These are phyloP conservation scores for Cyprinus carpio DNA, from an alignment of 2,113 vertebrate species.

Conservation along the genomic window DNA sequence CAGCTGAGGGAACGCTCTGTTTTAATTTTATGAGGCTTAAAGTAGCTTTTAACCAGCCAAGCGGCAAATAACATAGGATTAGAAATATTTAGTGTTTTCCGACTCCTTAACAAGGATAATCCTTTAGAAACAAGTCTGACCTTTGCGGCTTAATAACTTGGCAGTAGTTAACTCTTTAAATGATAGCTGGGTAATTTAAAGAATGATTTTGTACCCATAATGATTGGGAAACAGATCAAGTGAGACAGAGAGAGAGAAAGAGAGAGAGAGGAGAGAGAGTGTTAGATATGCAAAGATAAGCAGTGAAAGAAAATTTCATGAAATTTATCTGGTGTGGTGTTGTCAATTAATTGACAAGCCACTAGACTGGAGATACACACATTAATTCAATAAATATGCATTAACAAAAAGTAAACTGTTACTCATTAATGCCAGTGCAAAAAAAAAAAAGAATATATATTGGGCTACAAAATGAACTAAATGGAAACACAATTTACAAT, in stretches of 20 bases:
- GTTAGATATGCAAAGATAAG: constrained; percentile 49
- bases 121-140: constrained; percentile 80
- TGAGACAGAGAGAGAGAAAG: neutral
- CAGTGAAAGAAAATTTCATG: neutral
- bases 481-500: neutral
- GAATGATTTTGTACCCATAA: constrained; percentile 49
- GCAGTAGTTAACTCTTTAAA: constrained; percentile 53
- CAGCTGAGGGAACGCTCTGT: constrained; percentile 88
- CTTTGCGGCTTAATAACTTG: constrained; percentile 68
- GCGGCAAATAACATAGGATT: constrained; percentile 97
- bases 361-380: neutral
- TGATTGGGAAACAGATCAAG: constrained; percentile 33
- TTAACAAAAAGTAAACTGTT: neutral
- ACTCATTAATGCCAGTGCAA: neutral
- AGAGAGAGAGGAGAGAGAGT: neutral
- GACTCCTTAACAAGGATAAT: constrained; percentile 89
- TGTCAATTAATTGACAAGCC: neutral
- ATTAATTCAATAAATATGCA: constrained; percentile 7
- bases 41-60: constrained; percentile 98
- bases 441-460: too few species aligned
- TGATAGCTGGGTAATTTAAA: constrained; percentile 54
- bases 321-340: neutral
- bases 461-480: neutral
- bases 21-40: constrained; percentile 99
- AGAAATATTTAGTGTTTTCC: constrained; percentile 99